phyloP scores from a whole-genome alignment of 2,888 invertebrate genomes.

The Pegoplata infirma region DNA sequence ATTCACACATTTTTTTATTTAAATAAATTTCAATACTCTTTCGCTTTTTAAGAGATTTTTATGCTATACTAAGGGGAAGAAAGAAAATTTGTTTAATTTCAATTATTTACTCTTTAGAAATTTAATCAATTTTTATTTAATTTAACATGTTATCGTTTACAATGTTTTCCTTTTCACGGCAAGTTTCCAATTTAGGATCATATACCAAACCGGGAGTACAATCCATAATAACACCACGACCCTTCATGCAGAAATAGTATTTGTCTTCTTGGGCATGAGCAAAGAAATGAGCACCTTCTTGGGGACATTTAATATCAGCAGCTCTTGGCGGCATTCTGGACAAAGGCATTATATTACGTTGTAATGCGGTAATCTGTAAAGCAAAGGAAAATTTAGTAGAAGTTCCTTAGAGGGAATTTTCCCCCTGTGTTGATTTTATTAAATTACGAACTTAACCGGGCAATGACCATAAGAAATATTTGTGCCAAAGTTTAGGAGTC shows the following conservation, averaged over 20 bases:
- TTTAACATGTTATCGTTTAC: slow-evolving; percentile 1
- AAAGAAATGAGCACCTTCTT: slow-evolving; percentile 69
- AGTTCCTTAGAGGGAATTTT: no score
- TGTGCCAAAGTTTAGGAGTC: no score
- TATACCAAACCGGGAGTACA: slow-evolving; percentile 75
- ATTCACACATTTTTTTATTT: not conserved
- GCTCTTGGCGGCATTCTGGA: slow-evolving; percentile 69
- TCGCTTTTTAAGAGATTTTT: not conserved
- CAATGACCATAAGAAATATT: no score
- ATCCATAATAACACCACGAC: slow-evolving; percentile 72
- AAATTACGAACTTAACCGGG: no score
- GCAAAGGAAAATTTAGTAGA: not conserved
- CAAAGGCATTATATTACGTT: slow-evolving; percentile 70
- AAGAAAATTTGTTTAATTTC: not conserved
- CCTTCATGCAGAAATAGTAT: slow-evolving; percentile 74
- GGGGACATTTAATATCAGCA: slow-evolving; percentile 73
- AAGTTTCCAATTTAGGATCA: slow-evolving; percentile 68
- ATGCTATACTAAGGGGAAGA: no score
- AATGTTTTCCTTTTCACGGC: slow-evolving; percentile 69
- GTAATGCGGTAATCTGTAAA: slow-evolving; percentile 67
- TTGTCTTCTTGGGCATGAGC: slow-evolving; percentile 68
- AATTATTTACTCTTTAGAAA: not conserved
- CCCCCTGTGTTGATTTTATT: no score
- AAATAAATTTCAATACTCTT: not conserved
- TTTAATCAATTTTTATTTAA: not conserved